A percentile compares a stretch with the other conserved stretches of the same genome.
These are phyloP conservation scores for Psephotus haematonotus DNA, from an alignment of 2,113 vertebrate species.

Conservation along the genomic window DNA sequence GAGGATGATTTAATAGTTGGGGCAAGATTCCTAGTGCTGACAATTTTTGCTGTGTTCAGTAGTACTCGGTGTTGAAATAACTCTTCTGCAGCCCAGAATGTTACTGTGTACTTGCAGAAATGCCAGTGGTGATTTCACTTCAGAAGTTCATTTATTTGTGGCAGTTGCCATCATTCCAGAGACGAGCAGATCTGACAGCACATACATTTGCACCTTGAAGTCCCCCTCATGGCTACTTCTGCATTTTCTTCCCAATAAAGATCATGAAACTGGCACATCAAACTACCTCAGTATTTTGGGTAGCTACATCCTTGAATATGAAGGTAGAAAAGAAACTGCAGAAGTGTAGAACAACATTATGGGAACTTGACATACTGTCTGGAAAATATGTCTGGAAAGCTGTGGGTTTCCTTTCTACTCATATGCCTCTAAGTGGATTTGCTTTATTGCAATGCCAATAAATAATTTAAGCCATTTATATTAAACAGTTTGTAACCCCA, in stretches of 20 bases:
- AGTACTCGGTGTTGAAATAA: not conserved
- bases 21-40: not conserved
- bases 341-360: conserved; percentile 1
- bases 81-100: not conserved
- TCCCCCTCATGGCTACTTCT: not conserved
- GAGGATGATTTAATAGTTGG: not conserved
- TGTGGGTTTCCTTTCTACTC: conserved; percentile 40
- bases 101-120: not conserved
- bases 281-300: not conserved
- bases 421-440: not conserved
- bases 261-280: not conserved
- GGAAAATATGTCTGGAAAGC: conserved; percentile 45
- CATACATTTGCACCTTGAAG: rapidly evolving
- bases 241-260: not conserved
- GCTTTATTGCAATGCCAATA: conserved; percentile 50
- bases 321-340: not conserved
- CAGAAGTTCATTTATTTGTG: not conserved
- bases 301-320: not conserved
- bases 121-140: not conserved
- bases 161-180: not conserved
- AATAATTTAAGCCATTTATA: conserved; percentile 46
- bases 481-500: conserved; percentile 10
- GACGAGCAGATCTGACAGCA: rapidly evolving
- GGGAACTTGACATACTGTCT: conserved; percentile 27
- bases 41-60: not conserved